Evolutionary conservation across 2,797 vertebrate genomes (phyloP), one percentile per base, ranked within the genome.

Genomic region (Protonibea diacanthus): DNA sequence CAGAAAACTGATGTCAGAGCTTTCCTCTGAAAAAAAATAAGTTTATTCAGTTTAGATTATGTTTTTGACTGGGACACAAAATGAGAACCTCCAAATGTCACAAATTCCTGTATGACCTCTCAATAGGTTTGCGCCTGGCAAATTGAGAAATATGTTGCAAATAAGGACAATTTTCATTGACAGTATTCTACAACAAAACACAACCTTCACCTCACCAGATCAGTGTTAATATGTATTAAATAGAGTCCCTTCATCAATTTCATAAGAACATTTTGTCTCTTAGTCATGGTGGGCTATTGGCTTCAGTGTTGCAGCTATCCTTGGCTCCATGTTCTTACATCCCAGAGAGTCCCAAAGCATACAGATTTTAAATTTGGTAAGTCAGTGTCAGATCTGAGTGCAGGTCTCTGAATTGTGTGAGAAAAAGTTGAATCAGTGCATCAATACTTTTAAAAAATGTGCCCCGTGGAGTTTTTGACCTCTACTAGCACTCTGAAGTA

Each of bases 1-100:
- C 49, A 57, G 20, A 57, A 44, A 42, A n/a, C 59, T 18, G 25
- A 18, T 59, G 33, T 74, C 63, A 53, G 42, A 81, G 78, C 52
- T 57, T 9, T 65, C 58, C 42, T 80, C 78, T 55, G 71, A 66
- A 76, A 23, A 33, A 38, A 38, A 9, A 8, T 9, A 38, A 9
- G 33, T 23, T 7, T 12, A 25, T 58, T 60, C 6, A 7, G 44
- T 49, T n/a, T 47, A 44, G 2, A 49, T 48, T 62, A 48, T 21
- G 21, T 10, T 40, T 25, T 23, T 0, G n/a, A 33, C 17, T 0
- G 0, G n/a, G 29, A 3, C 40, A 23, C 13, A 20, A 61, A 76
- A 57, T 15, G 17, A 58, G 18, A 66, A n/a, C 23, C 9, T 70
- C 48, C 47, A 55, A 45, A 5, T 48, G 48, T 74, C 45, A 63